Evolutionary conservation across 2,888 invertebrate genomes (phyloP).

Genomic region (Perithous albicinctus): DNA sequence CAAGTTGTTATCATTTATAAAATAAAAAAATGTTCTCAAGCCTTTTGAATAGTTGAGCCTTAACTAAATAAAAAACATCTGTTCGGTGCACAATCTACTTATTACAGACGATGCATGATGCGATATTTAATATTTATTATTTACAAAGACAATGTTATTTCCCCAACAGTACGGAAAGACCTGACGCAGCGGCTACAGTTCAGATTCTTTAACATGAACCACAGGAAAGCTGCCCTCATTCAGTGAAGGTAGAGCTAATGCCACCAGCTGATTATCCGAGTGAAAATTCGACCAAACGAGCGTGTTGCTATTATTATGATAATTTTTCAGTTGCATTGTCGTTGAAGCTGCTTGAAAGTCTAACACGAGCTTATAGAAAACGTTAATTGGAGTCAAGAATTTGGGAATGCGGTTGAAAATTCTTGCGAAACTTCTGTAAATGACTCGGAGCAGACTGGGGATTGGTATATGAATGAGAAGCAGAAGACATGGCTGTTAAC

Average conservation of each 20-base stretch:
- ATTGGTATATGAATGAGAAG: slow-evolving; percentile 2
- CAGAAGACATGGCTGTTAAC: slow-evolving; percentile 13
- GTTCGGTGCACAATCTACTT: slow-evolving; percentile 30
- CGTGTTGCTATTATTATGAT: slow-evolving; percentile 32
- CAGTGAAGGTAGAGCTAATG: slow-evolving; percentile 88
- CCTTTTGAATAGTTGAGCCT: too few relatives aligned
- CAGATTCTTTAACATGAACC: slow-evolving; percentile 97
- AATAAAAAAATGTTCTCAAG: too few relatives aligned
- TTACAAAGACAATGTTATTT: slow-evolving; percentile 83
- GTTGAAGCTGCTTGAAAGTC: slow-evolving; percentile 41
- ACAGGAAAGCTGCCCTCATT: slow-evolving; percentile 94
- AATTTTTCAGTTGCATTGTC: slow-evolving; percentile 20
- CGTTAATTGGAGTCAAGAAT: slow-evolving; percentile 4
- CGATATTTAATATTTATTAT: slow-evolving; percentile 61
- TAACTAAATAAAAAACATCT: neutral
- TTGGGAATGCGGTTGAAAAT: slow-evolving; percentile 11
- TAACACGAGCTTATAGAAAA: slow-evolving; percentile 48
- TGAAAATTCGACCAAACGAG: slow-evolving; percentile 27
- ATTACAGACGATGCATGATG: slow-evolving; percentile 38
- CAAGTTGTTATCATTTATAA: too few relatives aligned
- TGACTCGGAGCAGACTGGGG: neutral
- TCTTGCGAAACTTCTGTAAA: neutral
- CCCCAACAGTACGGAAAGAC: slow-evolving; percentile 97
- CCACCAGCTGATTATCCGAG: slow-evolving; percentile 49
- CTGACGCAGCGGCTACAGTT: slow-evolving; percentile 97